Evolutionary conservation across 2,797 vertebrate species (phyloP), one percentile per base, ranked within the genome.

Genomic region (Synanceia verrucosa): DNA sequence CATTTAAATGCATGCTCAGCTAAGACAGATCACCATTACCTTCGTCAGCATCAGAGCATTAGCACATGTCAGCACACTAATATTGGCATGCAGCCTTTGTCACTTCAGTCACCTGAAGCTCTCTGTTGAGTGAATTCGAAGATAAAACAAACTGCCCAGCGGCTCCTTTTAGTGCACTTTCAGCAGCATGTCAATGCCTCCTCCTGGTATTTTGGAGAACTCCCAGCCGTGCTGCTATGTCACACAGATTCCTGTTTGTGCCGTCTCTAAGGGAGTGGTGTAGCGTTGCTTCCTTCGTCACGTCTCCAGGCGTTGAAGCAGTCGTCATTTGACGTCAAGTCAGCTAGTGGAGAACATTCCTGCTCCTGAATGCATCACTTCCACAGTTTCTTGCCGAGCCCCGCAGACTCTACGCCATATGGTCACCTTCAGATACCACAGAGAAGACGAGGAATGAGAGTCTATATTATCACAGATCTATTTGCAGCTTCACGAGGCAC

Each of bases 391-490:
- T 60, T 31, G 61, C 66, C 13, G 9, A 33, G 65, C 23, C 70
- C 56, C 1, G 53, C 75, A 44, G 60, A 24, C 68, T 50, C 16
- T 4, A 4, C 46, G 65, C 87, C 89, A 84, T 87, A 84, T 86
- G 85, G 76, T 77, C 85, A 64, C 65, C 63, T 81, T 76, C 62
- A 69, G 59, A 79, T n/a, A 2, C 68, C 24, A 70, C 65, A 65
- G 80, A 60, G 39, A 66, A 26, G 70, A 60, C 63, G 21, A 62
- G 39, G n/a, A 28, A 28, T 47, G n/a, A 47, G 56, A 12, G 55
- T 51, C 60, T 12, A 6, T 43, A 34, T 28, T 36, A 28, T 64
- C 56, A 48, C 7, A 7, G 23, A 10, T 56, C 46, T 68, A 36
- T 72, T 76, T 58, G 56, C 12, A 43, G 51, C 24, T 24, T 21